Base-by-base conservation (phyloP, 1,140 invertebrate species). In the Camponotus floridanus region DNA sequence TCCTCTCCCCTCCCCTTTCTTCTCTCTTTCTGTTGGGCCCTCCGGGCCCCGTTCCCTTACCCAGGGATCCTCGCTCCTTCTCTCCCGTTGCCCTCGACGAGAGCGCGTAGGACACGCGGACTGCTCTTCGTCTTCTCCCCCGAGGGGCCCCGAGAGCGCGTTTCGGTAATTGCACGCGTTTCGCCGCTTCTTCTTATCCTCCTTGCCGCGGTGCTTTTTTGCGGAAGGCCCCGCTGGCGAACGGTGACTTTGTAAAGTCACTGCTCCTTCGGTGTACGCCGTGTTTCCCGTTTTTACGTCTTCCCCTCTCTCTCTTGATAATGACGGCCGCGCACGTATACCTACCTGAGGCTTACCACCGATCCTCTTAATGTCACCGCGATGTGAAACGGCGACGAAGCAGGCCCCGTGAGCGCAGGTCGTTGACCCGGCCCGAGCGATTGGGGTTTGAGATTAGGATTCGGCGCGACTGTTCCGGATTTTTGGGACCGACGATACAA, bases 141-240 rank as follows among this genome's bases (percentile, higher is more conserved):
- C 62, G 48, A 87, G 86, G 48, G 61, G 45, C 2, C 51, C 15
- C 64, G 65, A 48, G 31, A 68, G 48, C 33, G 67, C 78, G 85
- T 86, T 86, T 83, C 67, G 85, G 78, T 83, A 73, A 86, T 65
- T 86, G 55, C 85, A 73, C 79, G 31, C 68, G 79, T 86, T 86
- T 86, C 85, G 59, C 86, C 42, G 85, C 73, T 79, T 87, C 85
- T 78, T 71, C 85, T 78, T 79, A 86, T 79, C 86, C 67, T 21
- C 36, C 55, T 70, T 61, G 45, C 68, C 61, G 71, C 51, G 71
- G 26, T 68, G 39, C 64, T 55, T 86, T 86, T 74, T 80, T 86
- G 57, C 85, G 76, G 55, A 81, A 85, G 81, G 21, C 59, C 55
- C 33, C 61, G 61, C 59, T 65, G 68, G 31, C 57, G 55, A 62